These are phyloP conservation scores for Neodontobutis hainanensis DNA, from an alignment of 2,113 vertebrate species.

Conservation along the genomic window DNA sequence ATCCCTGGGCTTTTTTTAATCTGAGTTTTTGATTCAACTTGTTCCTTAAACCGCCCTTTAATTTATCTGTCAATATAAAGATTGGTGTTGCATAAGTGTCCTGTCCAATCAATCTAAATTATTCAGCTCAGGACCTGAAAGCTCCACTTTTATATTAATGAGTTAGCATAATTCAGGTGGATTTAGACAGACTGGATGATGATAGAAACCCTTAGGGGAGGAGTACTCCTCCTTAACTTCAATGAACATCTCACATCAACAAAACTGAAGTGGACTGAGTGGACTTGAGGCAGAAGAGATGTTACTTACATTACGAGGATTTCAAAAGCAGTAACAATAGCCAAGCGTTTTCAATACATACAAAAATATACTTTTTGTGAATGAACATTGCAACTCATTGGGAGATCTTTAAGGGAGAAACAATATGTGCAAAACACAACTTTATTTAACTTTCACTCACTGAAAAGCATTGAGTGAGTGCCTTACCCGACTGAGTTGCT, in stretches of 20 bases:
- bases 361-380: too few relatives aligned
- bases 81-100: conserved; percentile 52
- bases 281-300: conserved; percentile 3
- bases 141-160: conserved; percentile 59
- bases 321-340: too few relatives aligned
- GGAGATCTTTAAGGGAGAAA: too few relatives aligned
- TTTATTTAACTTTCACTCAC: background rate
- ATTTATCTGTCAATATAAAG: conserved; percentile 56
- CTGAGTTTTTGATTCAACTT: background rate
- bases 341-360: too few relatives aligned
- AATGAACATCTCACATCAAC: conserved; percentile 4
- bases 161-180: conserved; percentile 47
- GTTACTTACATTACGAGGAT: too few relatives aligned
- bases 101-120: conserved; percentile 54
- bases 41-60: conserved; percentile 22
- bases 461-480: conserved; percentile 1
- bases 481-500: conserved; percentile 96
- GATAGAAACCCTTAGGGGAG: conserved; percentile 1
- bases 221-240: conserved; percentile 29
- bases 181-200: background rate
- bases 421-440: too few relatives aligned
- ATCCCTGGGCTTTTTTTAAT: background rate
- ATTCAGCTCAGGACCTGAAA: conserved; percentile 45
- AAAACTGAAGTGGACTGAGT: conserved; percentile 32
- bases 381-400: too few relatives aligned